phyloP scores from a whole-genome alignment of 2,888 invertebrate genomes.

The Tanytarsus gracilentus region DNA sequence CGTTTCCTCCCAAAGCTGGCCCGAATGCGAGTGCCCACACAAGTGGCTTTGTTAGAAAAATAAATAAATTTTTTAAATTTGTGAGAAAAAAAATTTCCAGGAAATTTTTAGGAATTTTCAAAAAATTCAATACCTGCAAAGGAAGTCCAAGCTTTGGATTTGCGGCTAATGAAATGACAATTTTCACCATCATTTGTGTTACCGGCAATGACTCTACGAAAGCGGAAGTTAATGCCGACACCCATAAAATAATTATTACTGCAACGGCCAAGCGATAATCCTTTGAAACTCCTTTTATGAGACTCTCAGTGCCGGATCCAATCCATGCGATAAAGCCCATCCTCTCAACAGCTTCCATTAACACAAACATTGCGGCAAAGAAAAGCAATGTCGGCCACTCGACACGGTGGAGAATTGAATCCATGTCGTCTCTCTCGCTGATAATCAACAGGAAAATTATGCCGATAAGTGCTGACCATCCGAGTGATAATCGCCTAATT shows the following conservation, averaged over 20 bases:
- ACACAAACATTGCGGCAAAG: slow-evolving; percentile 25
- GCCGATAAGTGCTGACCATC: slow-evolving; percentile 59
- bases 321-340: slow-evolving; percentile 25
- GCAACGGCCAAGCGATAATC: slow-evolving; percentile 60
- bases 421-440: slow-evolving; percentile 42
- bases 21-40: slow-evolving; percentile 83
- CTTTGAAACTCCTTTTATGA: slow-evolving; percentile 57
- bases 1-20: slow-evolving; percentile 84
- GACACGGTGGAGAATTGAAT: slow-evolving; percentile 18
- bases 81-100: too few species aligned
- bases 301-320: slow-evolving; percentile 46
- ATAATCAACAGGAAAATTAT: slow-evolving; percentile 52
- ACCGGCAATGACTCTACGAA: slow-evolving; percentile 87
- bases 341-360: slow-evolving; percentile 22
- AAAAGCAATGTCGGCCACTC: slow-evolving; percentile 25
- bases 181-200: slow-evolving; percentile 83
- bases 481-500: slow-evolving; percentile 52
- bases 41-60: too few species aligned
- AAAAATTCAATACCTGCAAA: too few species aligned
- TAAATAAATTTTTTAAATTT: too few species aligned
- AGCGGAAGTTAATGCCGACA: slow-evolving; percentile 75
- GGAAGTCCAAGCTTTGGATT: slow-evolving; percentile 62
- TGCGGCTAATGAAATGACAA: slow-evolving; percentile 60
- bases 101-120: too few species aligned
- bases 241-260: slow-evolving; percentile 72